Evolutionary conservation across 92 coral and sea anemone species (phyloP).

Genomic region (Pocillopora grandis): DNA sequence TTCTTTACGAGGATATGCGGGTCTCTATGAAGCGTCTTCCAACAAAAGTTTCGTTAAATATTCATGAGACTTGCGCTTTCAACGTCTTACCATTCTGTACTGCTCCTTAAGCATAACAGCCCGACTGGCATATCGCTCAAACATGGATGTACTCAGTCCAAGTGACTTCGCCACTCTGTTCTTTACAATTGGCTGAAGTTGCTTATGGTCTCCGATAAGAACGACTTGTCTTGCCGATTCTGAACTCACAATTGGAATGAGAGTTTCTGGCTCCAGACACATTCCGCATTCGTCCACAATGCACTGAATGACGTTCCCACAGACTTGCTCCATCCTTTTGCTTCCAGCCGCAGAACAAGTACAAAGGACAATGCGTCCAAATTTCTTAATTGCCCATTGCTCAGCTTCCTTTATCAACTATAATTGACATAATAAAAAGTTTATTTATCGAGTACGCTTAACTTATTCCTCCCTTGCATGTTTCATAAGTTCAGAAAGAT

Average conservation of each 20-base stretch:
- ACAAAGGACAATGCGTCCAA: constrained; percentile 63
- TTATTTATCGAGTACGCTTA: background rate
- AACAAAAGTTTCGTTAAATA: background rate
- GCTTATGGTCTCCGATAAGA: constrained; percentile 87
- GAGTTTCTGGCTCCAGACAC: constrained; percentile 82
- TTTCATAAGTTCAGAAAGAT: too few relatives aligned
- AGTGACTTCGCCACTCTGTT: constrained; percentile 61
- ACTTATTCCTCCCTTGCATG: background rate
- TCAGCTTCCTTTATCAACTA: constrained; percentile 59
- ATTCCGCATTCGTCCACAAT: constrained; percentile 88
- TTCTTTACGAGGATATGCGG: too few relatives aligned
- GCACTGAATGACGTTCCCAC: constrained; percentile 57
- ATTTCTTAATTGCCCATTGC: constrained; percentile 55
- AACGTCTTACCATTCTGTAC: constrained; percentile 76
- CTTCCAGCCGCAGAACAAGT: constrained; percentile 75
- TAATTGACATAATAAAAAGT: background rate
- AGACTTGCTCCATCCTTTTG: constrained; percentile 17
- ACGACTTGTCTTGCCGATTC: constrained; percentile 61
- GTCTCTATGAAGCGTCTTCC: too few relatives aligned
- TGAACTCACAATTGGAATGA: constrained; percentile 73
- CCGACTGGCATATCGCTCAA: constrained; percentile 60
- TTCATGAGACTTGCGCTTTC: background rate
- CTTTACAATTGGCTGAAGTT: constrained; percentile 78
- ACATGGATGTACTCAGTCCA: constrained; percentile 73
- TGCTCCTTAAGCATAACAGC: constrained; percentile 70